Evolutionary conservation across 1,140 invertebrate genomes (phyloP).

Genomic region (Drosophila nigrodunni): DNA sequence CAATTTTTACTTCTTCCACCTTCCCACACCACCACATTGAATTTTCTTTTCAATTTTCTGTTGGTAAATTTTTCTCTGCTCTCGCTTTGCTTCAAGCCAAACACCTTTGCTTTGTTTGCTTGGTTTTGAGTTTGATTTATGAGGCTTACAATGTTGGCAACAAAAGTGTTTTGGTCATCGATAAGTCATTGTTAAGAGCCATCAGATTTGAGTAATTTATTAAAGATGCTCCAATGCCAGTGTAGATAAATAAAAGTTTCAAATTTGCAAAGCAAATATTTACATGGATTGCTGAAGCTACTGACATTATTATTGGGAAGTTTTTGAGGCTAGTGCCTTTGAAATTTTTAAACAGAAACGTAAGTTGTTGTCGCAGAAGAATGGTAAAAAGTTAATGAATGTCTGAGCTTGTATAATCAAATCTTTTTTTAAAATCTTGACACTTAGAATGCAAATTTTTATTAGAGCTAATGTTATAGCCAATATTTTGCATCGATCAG

Average conservation of each 20-base stretch:
- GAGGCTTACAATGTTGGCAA: conserved; percentile 6
- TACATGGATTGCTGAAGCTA: no score
- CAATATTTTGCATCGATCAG: no score
- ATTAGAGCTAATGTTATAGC: no score
- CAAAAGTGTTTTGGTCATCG: conserved; percentile 23
- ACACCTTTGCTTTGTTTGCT: conserved; percentile 12
- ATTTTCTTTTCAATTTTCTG: conserved; percentile 7
- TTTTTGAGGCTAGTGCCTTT: no score
- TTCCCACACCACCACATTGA: background rate
- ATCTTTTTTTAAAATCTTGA: no score
- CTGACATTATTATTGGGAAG: no score
- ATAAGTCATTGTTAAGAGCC: conserved; percentile 32
- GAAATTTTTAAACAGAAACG: no score
- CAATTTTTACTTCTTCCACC: background rate
- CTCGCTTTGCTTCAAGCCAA: background rate
- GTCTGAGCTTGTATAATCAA: no score
- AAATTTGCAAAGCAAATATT: no score
- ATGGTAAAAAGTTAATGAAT: no score
- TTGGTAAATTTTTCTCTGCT: conserved; percentile 1
- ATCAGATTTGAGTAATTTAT: background rate
- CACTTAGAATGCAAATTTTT: no score
- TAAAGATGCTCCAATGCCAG: background rate
- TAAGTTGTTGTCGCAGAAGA: no score
- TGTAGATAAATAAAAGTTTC: background rate
- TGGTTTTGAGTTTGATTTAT: conserved; percentile 36